Base-by-base conservation (phyloP, 2,888 invertebrate species). In the Meteorus cinctellus region DNA sequence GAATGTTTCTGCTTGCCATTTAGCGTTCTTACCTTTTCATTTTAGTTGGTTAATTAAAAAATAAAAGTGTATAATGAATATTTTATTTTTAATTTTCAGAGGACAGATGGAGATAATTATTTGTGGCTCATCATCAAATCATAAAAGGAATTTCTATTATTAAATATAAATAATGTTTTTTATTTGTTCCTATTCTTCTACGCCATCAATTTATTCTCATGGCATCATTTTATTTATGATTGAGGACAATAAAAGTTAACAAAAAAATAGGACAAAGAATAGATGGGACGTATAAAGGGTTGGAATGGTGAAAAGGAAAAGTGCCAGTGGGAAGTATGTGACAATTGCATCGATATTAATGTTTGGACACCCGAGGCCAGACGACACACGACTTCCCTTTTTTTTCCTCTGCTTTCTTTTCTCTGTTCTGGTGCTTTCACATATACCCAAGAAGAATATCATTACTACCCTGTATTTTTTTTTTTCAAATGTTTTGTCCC, bases 341-440 rank as follows among this genome's bases (percentile, higher is more conserved):
- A 55, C 55, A 55, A 55, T 55, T 79, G 76, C 80, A 76, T 71
- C 85, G 86, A 88, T 88, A 88, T 88, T 88, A 86, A 85, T 81
- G 73, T 84, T 86, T 87, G 88, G 87, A 87, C 81, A 87, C 86
- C 86, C 84, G 85, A 80, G 87, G 87, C 87, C 82, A 84, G 81
- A 82, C 82, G 83, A 83, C 85, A 86, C 85, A 55, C 55, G 55
- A 55, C 55, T 55, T 55, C 55, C 55, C n/a, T 55, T 55, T 55
- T 55, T 41, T 41, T 55, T 55, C 24, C n/a, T 55, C 8, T 12
- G 85, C 86, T 87, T 87, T 84, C 84, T 82, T 76, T 77, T 80
- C 74, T 81, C 78, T 55, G 55, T 55, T 87, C 87, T 87, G 86
- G 87, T 86, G 83, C 82, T 81, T 83, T 82, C 81, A 84, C 85